A percentile compares a stretch with the other conserved stretches of the same genome.
These are phyloP conservation scores for Drosophila obscura DNA, from an alignment of 1,140 invertebrate genomes.

Conservation along the genomic window DNA sequence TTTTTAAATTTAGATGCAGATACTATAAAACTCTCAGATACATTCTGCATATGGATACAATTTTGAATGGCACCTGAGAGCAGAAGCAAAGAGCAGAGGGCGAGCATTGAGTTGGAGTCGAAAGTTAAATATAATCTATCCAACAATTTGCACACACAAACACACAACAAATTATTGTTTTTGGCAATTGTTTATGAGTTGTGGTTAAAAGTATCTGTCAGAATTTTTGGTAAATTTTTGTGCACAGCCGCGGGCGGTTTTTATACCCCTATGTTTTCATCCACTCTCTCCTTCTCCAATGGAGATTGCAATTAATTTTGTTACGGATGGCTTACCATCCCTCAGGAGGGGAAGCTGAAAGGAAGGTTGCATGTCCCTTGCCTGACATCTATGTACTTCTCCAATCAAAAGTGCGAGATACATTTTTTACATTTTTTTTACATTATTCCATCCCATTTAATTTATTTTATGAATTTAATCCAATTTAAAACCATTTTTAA, in stretches of 20 bases:
- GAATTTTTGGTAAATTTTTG: conserved; percentile 41
- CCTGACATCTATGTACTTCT: no score
- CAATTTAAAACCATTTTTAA: no score
- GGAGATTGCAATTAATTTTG: conserved; percentile 46
- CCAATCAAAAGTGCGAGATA: no score
- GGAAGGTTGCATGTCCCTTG: no score
- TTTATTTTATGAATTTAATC: no score
- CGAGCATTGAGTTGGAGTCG: conserved; percentile 15
- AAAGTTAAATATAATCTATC: conserved; percentile 66
- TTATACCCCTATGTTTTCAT: conserved; percentile 1
- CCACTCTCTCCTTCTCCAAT: background rate
- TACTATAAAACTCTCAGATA: conserved; percentile 22
- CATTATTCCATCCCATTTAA: no score
- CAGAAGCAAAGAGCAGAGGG: no score
- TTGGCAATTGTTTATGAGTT: conserved; percentile 65
- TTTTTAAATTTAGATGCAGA: conserved; percentile 68
- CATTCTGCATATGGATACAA: conserved; percentile 11
- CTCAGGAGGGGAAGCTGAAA: no score
- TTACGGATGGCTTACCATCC: no score
- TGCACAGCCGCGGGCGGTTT: conserved; percentile 44
- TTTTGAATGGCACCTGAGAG: conserved; percentile 32
- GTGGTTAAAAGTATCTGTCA: conserved; percentile 61
- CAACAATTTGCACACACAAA: conserved; percentile 32
- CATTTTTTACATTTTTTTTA: no score
- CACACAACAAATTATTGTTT: conserved; percentile 36